These are phyloP conservation scores for Pelobates fuscus DNA, from an alignment of 2,113 vertebrate genomes.

Conservation along the genomic window DNA sequence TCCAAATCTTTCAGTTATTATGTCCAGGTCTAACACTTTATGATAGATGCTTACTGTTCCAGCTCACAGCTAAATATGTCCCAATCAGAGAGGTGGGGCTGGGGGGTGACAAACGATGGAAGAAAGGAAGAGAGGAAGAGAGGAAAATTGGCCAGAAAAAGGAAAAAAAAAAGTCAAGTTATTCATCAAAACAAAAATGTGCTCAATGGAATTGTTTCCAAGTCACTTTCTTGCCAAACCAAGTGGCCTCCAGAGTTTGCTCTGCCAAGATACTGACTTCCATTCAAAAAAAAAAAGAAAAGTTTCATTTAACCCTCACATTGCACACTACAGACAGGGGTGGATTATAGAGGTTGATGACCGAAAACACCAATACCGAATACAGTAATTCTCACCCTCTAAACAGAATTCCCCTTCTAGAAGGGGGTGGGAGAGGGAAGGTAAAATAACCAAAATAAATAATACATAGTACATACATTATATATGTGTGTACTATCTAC, in stretches of 20 bases:
- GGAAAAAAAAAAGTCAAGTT: constrained; percentile 29
- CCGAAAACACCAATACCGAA: too few relatives aligned
- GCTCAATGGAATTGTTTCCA: constrained; percentile 42
- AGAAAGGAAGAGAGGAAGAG: constrained; percentile 4
- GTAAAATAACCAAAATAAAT: too few relatives aligned
- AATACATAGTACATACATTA: too few relatives aligned
- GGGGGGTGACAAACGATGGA: too few relatives aligned
- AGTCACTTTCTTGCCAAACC: constrained; percentile 22
- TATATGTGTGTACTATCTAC: too few relatives aligned
- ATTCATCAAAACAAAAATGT: constrained; percentile 43
- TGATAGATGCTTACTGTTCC: constrained; percentile 11
- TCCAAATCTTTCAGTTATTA: neutral
- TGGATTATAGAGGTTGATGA: too few relatives aligned
- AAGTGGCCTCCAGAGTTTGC: constrained; percentile 23
- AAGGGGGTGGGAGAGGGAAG: too few relatives aligned
- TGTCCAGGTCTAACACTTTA: neutral
- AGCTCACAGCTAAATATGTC: constrained; percentile 15
- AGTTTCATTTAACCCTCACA: constrained; percentile 20
- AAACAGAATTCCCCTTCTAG: too few relatives aligned
- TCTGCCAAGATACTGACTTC: constrained; percentile 34
- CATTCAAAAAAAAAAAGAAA: constrained; percentile 13
- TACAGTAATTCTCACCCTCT: too few relatives aligned
- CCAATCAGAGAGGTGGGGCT: neutral
- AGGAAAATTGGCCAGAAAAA: constrained; percentile 39
- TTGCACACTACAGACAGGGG: neutral